phyloP scores from a whole-genome alignment of 2,797 vertebrate species.

The Muscicapa comitata region DNA sequence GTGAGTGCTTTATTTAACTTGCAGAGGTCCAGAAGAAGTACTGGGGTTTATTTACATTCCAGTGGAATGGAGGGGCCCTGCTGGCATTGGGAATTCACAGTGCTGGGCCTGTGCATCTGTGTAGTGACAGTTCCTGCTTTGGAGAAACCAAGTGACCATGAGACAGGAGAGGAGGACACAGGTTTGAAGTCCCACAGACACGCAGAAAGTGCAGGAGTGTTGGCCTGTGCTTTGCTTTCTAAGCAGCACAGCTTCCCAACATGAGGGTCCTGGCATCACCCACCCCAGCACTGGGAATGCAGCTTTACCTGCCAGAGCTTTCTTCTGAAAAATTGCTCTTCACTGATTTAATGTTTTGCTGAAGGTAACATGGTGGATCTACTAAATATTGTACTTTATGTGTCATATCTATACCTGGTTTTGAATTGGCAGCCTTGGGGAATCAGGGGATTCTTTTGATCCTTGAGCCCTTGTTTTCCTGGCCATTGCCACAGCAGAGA shows the following conservation, averaged over 20 bases:
- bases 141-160: background rate
- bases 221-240: background rate
- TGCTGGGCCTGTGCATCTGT: accelerated
- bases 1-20: background rate
- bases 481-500: background rate
- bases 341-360: background rate
- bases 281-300: accelerated
- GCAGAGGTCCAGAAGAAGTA: background rate
- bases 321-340: background rate
- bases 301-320: background rate
- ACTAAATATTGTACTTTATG: background rate
- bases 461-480: background rate
- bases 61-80: background rate
- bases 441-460: background rate
- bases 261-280: background rate
- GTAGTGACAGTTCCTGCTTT: background rate
- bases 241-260: background rate
- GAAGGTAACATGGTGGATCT: accelerated
- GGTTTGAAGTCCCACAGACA: background rate
- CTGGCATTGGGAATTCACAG: background rate
- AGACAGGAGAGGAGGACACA: background rate
- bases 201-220: background rate
- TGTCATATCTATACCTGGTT: background rate
- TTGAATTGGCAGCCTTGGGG: background rate
- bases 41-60: background rate